A percentile compares a stretch with the other conserved stretches of the same genome.
Evolutionary conservation across 2,797 vertebrate genomes (phyloP).

Genomic region (Brachymystax lenok): DNA sequence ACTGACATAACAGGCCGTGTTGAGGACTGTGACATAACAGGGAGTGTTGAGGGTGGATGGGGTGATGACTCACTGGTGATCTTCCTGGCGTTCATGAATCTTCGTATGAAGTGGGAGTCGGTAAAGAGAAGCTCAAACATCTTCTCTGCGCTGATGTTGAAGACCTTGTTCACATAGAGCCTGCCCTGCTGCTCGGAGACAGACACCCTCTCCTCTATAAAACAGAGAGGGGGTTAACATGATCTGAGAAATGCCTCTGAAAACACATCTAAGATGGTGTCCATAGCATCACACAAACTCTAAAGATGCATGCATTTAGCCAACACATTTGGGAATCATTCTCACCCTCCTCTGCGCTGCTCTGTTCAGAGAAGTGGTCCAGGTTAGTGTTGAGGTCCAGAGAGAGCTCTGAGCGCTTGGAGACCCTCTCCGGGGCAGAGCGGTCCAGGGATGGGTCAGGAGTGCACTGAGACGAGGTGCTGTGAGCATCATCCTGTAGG

Average conservation of each 20-base stretch:
- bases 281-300: background rate
- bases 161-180: slow-evolving; percentile 88
- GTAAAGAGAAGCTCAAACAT: slow-evolving; percentile 97
- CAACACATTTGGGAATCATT: background rate
- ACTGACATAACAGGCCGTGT: background rate
- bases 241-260: background rate
- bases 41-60: background rate
- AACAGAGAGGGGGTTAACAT: slow-evolving; percentile 1
- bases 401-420: slow-evolving; percentile 74
- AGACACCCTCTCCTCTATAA: slow-evolving; percentile 76
- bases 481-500: slow-evolving; percentile 72
- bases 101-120: slow-evolving; percentile 86
- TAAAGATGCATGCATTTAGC: background rate
- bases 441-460: slow-evolving; percentile 71
- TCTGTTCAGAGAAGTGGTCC: slow-evolving; percentile 80
- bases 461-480: slow-evolving; percentile 68
- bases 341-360: slow-evolving; percentile 85
- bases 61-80: slow-evolving; percentile 79
- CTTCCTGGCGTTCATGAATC: slow-evolving; percentile 84
- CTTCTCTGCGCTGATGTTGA: slow-evolving; percentile 86
- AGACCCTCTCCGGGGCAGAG: slow-evolving; percentile 59
- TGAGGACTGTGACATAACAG: no score
- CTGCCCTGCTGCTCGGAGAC: slow-evolving; percentile 78
- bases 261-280: background rate
- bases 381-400: slow-evolving; percentile 89